phyloP scores from a whole-genome alignment of 2,888 invertebrate species.

The Mesochorus sp. region DNA sequence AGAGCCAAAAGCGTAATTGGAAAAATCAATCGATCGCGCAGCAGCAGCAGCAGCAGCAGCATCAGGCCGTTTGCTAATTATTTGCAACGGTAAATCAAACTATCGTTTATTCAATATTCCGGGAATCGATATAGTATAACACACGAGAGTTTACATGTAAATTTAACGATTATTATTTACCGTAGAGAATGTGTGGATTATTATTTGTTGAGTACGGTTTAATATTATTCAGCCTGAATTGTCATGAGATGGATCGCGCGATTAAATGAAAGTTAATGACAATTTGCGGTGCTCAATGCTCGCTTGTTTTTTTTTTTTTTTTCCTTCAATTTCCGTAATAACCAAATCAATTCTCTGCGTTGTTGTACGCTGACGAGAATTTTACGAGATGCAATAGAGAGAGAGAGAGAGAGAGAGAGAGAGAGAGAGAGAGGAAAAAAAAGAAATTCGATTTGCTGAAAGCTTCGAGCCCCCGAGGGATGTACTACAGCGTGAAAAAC shows the following conservation, averaged over 20 bases:
- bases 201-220: too few relatives aligned
- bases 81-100: constrained; percentile 34
- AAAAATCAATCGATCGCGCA: constrained; percentile 38
- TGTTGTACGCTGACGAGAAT: not conserved
- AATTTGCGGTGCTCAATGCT: too few relatives aligned
- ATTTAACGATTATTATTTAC: too few relatives aligned
- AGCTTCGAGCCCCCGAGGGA: constrained; percentile 11
- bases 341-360: too few relatives aligned
- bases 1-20: constrained; percentile 34
- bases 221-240: too few relatives aligned
- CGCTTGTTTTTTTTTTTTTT: too few relatives aligned
- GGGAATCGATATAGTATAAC: not conserved
- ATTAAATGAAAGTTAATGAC: too few relatives aligned
- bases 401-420: too few relatives aligned
- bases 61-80: constrained; percentile 49
- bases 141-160: not conserved
- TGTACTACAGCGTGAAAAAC: not conserved
- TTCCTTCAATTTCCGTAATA: not conserved
- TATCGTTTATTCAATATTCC: constrained; percentile 15
- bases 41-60: too few relatives aligned
- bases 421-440: too few relatives aligned
- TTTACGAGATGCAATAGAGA: not conserved
- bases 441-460: constrained; percentile 35
- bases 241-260: too few relatives aligned
- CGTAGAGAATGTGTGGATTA: too few relatives aligned